phyloP scores from a whole-genome alignment of 2,113 vertebrate species.

The Motacilla tschutschensis region DNA sequence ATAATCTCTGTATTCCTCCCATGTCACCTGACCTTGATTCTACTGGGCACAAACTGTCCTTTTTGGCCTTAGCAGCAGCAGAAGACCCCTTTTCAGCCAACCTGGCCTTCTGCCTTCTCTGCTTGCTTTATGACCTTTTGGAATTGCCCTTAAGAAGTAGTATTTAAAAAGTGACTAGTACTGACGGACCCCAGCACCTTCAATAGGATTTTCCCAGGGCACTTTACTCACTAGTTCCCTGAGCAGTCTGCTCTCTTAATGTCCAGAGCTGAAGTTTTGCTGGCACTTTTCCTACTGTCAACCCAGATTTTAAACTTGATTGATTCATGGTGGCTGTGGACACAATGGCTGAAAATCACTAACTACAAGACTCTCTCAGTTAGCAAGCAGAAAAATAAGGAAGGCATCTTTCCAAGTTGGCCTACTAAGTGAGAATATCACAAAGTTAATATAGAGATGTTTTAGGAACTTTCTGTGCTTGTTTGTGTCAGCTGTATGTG shows the following conservation, averaged over 20 bases:
- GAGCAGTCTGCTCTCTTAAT: not conserved
- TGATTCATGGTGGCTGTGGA: too few species aligned
- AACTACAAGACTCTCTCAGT: not conserved
- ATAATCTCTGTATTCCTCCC: not conserved
- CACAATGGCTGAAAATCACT: not conserved
- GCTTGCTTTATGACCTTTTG: not conserved
- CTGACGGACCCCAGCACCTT: not conserved
- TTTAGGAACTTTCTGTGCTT: not conserved
- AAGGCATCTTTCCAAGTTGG: fast-evolving
- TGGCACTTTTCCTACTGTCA: not conserved
- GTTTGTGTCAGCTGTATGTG: not conserved
- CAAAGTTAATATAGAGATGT: not conserved
- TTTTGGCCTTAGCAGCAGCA: not conserved
- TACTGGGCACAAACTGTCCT: not conserved
- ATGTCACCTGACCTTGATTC: not conserved
- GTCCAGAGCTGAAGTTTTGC: not conserved
- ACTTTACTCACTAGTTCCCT: not conserved
- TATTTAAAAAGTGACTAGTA: not conserved
- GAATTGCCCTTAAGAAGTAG: not conserved
- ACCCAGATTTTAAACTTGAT: fast-evolving
- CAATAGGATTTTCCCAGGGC: not conserved
- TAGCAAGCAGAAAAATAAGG: not conserved
- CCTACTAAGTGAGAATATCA: not conserved
- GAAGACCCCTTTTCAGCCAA: not conserved
- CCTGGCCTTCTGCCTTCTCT: not conserved